These are phyloP conservation scores for Pluvianellus socialis DNA, from an alignment of 2,113 vertebrate species.

Conservation along the genomic window DNA sequence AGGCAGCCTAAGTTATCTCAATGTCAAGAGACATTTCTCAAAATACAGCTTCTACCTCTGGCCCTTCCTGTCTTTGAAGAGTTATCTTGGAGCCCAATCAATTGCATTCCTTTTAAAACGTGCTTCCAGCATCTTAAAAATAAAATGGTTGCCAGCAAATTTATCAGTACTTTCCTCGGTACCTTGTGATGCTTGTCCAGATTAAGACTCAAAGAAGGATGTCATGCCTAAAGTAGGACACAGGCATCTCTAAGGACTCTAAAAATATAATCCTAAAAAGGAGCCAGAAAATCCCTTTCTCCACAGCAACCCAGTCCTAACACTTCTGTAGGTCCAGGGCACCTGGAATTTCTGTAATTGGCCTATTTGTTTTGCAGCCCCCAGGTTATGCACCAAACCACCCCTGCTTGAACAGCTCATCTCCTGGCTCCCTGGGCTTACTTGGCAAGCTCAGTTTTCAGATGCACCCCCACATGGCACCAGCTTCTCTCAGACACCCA, in stretches of 20 bases:
- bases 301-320: not conserved
- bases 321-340: not conserved
- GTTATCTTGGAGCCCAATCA: not conserved
- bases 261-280: not conserved
- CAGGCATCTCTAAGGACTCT: not conserved
- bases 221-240: not conserved
- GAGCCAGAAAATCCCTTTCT: not conserved
- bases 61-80: not conserved
- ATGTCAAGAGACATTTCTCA: not conserved
- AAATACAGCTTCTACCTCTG: not conserved
- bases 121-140: not conserved
- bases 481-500: not conserved
- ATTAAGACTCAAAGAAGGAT: not conserved
- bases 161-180: not conserved
- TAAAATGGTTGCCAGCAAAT: not conserved
- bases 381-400: rapidly evolving
- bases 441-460: not conserved
- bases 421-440: not conserved
- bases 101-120: not conserved
- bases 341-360: not conserved
- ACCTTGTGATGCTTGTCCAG: not conserved
- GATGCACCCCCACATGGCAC: not conserved
- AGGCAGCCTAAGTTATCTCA: not conserved
- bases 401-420: not conserved
- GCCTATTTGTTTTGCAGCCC: not conserved